A percentile compares a stretch with the other conserved stretches of the same genome.
These are phyloP conservation scores for Myrmecobius fasciatus DNA, from an alignment of 2,113 vertebrate species.

Conservation along the genomic window DNA sequence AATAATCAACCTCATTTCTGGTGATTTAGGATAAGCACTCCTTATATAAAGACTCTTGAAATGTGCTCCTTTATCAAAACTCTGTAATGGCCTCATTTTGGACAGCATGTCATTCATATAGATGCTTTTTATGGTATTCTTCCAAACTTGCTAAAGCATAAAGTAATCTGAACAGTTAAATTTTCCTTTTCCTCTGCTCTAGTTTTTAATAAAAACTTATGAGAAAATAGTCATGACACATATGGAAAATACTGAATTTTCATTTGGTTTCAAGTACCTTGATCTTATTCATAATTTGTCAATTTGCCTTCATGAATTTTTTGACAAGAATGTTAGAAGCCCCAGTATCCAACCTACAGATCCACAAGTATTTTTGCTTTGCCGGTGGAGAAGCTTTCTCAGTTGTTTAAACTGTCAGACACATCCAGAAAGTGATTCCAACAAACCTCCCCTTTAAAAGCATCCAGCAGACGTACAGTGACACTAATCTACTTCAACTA, in stretches of 20 bases:
- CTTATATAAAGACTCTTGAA: not conserved
- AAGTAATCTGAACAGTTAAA: not conserved
- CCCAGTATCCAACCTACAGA: not conserved
- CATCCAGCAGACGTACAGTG: not conserved
- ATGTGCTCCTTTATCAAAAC: not conserved
- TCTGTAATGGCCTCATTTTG: not conserved
- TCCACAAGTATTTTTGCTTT: not conserved
- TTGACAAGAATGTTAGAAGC: not conserved
- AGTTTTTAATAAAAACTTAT: not conserved
- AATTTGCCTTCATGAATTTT: not conserved
- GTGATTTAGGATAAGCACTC: not conserved
- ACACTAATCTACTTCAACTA: not conserved
- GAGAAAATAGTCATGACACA: not conserved
- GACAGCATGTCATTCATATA: not conserved
- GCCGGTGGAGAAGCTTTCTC: not conserved
- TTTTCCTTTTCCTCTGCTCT: not conserved
- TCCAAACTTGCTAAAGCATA: not conserved
- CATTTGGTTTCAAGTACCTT: not conserved
- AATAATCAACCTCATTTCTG: not conserved
- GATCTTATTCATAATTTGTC: not conserved
- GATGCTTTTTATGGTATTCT: not conserved
- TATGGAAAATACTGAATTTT: not conserved
- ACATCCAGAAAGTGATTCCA: not conserved
- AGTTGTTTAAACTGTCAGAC: not conserved
- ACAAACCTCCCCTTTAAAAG: not conserved